Base-by-base conservation (phyloP, 2,888 invertebrate genomes). In the Busseola fusca region DNA sequence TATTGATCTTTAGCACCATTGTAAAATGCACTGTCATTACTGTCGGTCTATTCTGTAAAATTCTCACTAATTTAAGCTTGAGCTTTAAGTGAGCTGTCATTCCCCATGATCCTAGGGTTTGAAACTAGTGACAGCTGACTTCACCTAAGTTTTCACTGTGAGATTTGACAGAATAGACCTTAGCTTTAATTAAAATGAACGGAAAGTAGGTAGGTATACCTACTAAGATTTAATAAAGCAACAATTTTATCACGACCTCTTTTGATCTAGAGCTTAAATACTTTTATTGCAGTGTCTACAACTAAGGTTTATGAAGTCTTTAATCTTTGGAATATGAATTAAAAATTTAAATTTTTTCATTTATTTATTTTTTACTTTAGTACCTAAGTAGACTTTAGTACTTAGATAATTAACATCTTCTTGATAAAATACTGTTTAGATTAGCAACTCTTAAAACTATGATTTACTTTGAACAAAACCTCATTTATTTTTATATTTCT, bases 211-310 rank as follows among this genome's bases (percentile, higher is more conserved):
- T 34, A 21, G 18, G 5, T 34, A 45, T 37, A 37, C 9, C 45
- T 21, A 21, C 30, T 40, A 6, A 30, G n/a, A 34, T 62, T 30
- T 42, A 21, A 62, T 52, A 30, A 62, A 50, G 25, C 25, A 57
- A 37, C 21, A 58, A 62, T 59, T 74, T 37, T 25, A 25, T 30
- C 57, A 57, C 37, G 18, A 21, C 52, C 27, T 68, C 21, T 62
- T 67, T 68, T 52, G 42, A 68, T 74, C 27, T 30, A 68, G 37
- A 57, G n/a, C 48, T 68, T n/a, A 64, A 72, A 64, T 50, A 58
- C 42, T 64, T 67, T 57, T 62, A 62, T 34, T 27, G 50, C 45
- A 74, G 27, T 74, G 65, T 40, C 54, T 40, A 74, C 45, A 45
- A 59, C 21, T 65, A 58, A 14, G 21, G 4, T 58, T 57, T 57